These are phyloP conservation scores for Adelphocoris suturalis DNA, from an alignment of 2,888 invertebrate genomes.

Conservation along the genomic window DNA sequence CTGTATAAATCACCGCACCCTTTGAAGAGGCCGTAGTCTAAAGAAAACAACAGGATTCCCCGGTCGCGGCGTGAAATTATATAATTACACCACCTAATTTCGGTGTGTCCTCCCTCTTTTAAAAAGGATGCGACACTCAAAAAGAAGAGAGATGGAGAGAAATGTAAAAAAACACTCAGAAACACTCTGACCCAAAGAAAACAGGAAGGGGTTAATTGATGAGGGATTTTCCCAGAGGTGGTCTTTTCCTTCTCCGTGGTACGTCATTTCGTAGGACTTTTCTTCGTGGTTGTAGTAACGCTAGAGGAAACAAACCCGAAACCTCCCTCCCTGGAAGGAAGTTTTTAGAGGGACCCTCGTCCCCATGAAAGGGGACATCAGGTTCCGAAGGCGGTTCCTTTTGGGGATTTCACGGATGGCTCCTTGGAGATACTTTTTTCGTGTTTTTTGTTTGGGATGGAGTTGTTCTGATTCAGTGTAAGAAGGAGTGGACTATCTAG, in stretches of 20 bases:
- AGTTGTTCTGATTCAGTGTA: slow-evolving; percentile 29
- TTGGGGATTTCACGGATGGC: slow-evolving; percentile 32
- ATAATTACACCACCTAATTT: slow-evolving; percentile 54
- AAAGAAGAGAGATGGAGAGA: background rate
- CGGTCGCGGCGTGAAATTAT: slow-evolving; percentile 42
- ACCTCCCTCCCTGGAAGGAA: background rate
- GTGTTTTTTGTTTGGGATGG: background rate
- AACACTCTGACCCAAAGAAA: slow-evolving; percentile 8
- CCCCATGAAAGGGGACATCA: slow-evolving; percentile 4
- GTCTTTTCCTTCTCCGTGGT: slow-evolving; percentile 20
- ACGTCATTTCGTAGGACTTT: background rate
- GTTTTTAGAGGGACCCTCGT: background rate
- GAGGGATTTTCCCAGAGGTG: slow-evolving; percentile 47
- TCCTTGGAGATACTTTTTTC: slow-evolving; percentile 5
- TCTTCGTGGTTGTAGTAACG: slow-evolving; percentile 15
- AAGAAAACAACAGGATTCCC: slow-evolving; percentile 37
- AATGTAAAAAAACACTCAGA: background rate
- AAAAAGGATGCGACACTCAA: slow-evolving; percentile 17
- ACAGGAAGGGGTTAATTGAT: slow-evolving; percentile 55
- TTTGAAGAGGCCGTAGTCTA: slow-evolving; percentile 31
- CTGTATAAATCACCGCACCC: slow-evolving; percentile 38
- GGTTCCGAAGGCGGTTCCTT: slow-evolving; percentile 29
- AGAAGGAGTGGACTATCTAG: background rate
- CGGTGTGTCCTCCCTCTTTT: slow-evolving; percentile 35
- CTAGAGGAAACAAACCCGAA: background rate